Evolutionary conservation across 2,888 invertebrate genomes (phyloP).

Genomic region (Caenorhabditis japonica): DNA sequence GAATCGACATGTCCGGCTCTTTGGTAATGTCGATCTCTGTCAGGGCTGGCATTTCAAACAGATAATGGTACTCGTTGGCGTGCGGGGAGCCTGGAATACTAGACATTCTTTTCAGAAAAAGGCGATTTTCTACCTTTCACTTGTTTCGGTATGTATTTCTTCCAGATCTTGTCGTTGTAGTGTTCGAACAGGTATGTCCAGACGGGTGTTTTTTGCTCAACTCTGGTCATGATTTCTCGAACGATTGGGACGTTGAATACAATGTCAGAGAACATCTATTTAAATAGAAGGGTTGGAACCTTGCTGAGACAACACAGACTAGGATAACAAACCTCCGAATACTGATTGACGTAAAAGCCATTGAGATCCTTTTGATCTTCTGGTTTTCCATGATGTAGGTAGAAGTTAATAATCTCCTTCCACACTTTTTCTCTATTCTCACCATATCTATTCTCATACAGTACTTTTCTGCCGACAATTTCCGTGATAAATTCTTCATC

Average conservation of each 20-base stretch:
- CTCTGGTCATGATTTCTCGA: slow-evolving; percentile 39
- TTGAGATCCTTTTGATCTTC: slow-evolving; percentile 6
- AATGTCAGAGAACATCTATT: slow-evolving; percentile 45
- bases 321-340: slow-evolving; percentile 16
- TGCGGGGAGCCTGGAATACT: slow-evolving; percentile 52
- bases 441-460: slow-evolving; percentile 42
- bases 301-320: no score
- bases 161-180: slow-evolving; percentile 46
- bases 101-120: neutral
- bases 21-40: slow-evolving; percentile 32
- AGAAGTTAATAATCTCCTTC: slow-evolving; percentile 27
- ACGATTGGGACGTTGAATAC: slow-evolving; percentile 48
- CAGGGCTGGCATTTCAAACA: slow-evolving; percentile 49
- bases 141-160: slow-evolving; percentile 33
- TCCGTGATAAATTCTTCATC: slow-evolving; percentile 38
- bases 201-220: slow-evolving; percentile 35
- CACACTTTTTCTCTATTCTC: slow-evolving; percentile 29
- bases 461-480: slow-evolving; percentile 32
- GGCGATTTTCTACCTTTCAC: slow-evolving; percentile 23
- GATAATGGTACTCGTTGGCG: slow-evolving; percentile 60
- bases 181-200: slow-evolving; percentile 53
- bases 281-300: neutral
- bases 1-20: slow-evolving; percentile 29
- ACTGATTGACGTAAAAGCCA: slow-evolving; percentile 27
- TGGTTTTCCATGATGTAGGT: slow-evolving; percentile 24